Base-by-base conservation (phyloP, 2,888 invertebrate genomes). In the Gastracanthus pulcherrimus region DNA sequence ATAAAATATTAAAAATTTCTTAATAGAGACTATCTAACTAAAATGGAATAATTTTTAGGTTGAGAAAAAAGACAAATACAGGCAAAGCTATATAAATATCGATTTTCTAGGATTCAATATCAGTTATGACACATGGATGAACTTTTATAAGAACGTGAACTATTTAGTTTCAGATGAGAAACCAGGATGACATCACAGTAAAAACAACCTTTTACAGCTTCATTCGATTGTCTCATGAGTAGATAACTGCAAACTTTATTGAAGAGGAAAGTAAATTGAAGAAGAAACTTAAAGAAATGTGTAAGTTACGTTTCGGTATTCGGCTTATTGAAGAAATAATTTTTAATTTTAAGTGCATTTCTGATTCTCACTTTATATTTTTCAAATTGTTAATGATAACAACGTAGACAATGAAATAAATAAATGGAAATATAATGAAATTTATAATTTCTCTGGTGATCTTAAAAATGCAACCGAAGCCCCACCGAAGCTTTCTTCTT, bases 161-260 rank as follows among this genome's bases (percentile, higher is more conserved):
- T 72, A 26, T 72, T 72, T 41, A 72, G 41, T 41, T 72, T 29
- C 41, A 16, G 38, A 41, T 60, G 31, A 60, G 19, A n/a, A 36
- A 26, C 19, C 38, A 26, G 2, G 16, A n/a, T 13, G 9, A 4
- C 5, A 1, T 31, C 6, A 5, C 3, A 7, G 19, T 11, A 19
- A 23, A 48, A 3, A 0, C 51, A 19, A 51, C 11, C 16, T 23
- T 19, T 51, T 31, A 41, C 38, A 60, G 19, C 16, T 41, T 41
- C 60, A 58, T 58, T 58, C 26, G 72, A 72, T 36, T 41, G 29
- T n/a, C 16, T n/a, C 0, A 13, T 4, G 31, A 19, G n/a, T 45
- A 16, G 13, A 48, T 1, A 45, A 2, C 16, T 6, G 45, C 16
- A 13, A 48, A 19, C 48, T 48, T 48, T 48, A 48, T 48, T 48